Evolutionary conservation across 2,888 invertebrate species (phyloP).

Genomic region (Deilephila elpenor): DNA sequence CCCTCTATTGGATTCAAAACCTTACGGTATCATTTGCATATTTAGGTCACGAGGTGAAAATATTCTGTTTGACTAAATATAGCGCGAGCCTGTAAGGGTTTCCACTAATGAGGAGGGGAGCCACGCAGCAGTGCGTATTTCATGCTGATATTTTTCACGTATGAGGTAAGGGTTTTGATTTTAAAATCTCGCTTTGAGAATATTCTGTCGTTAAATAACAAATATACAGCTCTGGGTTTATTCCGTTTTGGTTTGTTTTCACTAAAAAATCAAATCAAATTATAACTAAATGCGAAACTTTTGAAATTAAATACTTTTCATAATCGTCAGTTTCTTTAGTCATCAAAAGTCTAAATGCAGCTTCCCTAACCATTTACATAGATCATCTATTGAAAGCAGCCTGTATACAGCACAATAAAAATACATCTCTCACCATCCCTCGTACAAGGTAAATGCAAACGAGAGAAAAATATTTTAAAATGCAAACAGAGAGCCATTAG

Average conservation of each 20-base stretch:
- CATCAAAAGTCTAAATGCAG: too few species aligned
- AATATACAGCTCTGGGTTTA: background rate
- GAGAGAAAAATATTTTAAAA: background rate
- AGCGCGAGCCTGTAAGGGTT: too few species aligned
- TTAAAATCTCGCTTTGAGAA: background rate
- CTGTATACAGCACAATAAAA: too few species aligned
- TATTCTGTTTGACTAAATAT: background rate
- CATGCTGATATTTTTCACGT: background rate
- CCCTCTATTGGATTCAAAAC: background rate
- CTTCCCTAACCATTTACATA: too few species aligned
- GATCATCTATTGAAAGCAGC: too few species aligned
- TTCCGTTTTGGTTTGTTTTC: too few species aligned
- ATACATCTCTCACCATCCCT: too few species aligned
- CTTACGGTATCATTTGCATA: background rate
- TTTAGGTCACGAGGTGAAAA: constrained; percentile 2
- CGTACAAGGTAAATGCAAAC: background rate
- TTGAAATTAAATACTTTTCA: too few species aligned
- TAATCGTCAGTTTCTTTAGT: too few species aligned
- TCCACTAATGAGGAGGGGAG: background rate
- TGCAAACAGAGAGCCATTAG: background rate
- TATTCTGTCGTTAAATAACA: background rate
- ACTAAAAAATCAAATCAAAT: too few species aligned
- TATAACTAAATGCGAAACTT: too few species aligned
- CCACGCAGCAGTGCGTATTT: background rate
- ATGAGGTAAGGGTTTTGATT: background rate